A percentile compares a stretch with the other conserved stretches of the same genome.
Conservation (phyloP, 2,797 vertebrate species). For the Coracias cyanogaster region DNA sequence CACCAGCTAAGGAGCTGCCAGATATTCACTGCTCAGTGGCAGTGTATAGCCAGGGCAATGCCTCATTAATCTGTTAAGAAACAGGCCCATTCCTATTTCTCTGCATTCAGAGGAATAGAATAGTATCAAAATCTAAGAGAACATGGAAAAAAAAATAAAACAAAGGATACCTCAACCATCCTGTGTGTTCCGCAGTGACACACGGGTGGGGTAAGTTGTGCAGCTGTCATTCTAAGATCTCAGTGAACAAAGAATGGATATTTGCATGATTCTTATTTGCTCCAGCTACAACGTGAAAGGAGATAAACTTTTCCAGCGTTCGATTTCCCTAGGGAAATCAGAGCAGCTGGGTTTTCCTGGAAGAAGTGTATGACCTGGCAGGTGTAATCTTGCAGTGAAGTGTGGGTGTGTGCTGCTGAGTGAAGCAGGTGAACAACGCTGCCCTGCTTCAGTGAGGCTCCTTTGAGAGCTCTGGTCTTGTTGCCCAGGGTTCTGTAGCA, state of each 20-base stretch:
- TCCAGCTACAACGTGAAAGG: neutral
- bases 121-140: neutral
- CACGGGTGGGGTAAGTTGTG: neutral
- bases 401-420: neutral
- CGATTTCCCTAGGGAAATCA: constrained; percentile 35
- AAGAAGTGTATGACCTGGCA: neutral
- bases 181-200: neutral
- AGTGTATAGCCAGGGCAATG: neutral
- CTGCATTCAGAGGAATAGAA: neutral
- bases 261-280: neutral
- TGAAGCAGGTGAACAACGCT: neutral
- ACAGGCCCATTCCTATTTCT: neutral
- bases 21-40: neutral
- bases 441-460: neutral
- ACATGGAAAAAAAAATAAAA: neutral
- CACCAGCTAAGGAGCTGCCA: neutral
- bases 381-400: neutral
- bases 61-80: neutral
- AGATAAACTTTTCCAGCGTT: constrained; percentile 26
- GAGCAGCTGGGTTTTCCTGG: neutral
- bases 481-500: neutral
- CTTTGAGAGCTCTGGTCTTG: neutral
- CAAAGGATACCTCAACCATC: neutral
- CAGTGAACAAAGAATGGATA: neutral
- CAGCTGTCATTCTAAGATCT: neutral